A percentile compares a stretch with the other conserved stretches of the same genome.
Conservation (phyloP, 2,888 invertebrate species). For the Pyrrhia umbra region DNA sequence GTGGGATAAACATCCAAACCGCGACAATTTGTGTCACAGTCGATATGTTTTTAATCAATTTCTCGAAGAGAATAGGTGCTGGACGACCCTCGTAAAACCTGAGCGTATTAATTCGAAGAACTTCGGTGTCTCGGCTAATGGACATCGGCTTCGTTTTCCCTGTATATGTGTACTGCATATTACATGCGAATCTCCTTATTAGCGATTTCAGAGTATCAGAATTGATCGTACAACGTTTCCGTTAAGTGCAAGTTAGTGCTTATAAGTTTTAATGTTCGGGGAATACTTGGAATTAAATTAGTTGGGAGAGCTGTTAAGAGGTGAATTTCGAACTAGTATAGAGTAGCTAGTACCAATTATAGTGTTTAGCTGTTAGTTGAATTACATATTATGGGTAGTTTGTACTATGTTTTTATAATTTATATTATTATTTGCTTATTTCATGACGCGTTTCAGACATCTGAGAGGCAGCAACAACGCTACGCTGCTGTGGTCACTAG, state of each 20-base stretch:
- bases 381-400: not conserved
- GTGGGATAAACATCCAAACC: slow-evolving; percentile 20
- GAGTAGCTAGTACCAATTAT: too few species aligned
- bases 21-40: slow-evolving; percentile 43
- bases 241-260: slow-evolving; percentile 14
- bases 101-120: slow-evolving; percentile 48
- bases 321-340: not conserved
- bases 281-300: slow-evolving; percentile 6
- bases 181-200: slow-evolving; percentile 42
- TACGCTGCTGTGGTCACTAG: too few species aligned
- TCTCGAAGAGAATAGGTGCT: slow-evolving; percentile 17
- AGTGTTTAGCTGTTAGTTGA: not conserved
- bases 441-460: too few species aligned
- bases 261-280: slow-evolving; percentile 17
- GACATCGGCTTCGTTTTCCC: slow-evolving; percentile 34
- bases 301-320: not conserved
- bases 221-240: slow-evolving; percentile 27
- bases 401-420: too few species aligned
- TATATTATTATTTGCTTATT: too few species aligned
- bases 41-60: slow-evolving; percentile 52
- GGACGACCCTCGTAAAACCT: slow-evolving; percentile 41
- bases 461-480: too few species aligned
- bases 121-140: slow-evolving; percentile 38
- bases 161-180: slow-evolving; percentile 27
- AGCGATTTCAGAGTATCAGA: slow-evolving; percentile 2